Base-by-base conservation (phyloP, 2,113 vertebrate species). In the Aythya baeri region DNA sequence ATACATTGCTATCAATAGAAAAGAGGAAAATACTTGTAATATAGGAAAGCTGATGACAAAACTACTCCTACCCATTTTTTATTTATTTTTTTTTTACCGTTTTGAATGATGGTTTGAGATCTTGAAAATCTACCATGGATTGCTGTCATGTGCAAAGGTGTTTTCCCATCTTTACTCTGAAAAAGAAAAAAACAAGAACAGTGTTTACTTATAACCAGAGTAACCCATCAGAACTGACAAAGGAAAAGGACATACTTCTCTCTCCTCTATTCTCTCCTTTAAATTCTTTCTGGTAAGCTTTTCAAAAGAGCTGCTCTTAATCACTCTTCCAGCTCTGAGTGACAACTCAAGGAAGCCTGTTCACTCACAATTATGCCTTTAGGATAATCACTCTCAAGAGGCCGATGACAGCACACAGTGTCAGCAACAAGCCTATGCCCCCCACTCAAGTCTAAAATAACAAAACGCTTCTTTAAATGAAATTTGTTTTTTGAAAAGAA, bases 101-200 rank as follows among this genome's bases (percentile, higher is more conserved):
- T 99, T 91, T 99, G 99, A 97, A 99, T 99, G 97, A 99, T 99
- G 76, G 99, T 99, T 98, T 99, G 99, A 91, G 99, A 99, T 98
- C 99, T 98, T 91, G 99, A 99, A 98, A 99, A 99, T 97, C 99
- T 98, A 93, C 99, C 99, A 52, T 99, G 99, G 94, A 99, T 99
- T 5, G 99, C 99, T 17, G 99, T 99, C 99, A 99, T 99, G 95
- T 99, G 99, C 84, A 99, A 98, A 61, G 99, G 99, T 68, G 99
- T 99, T 97, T 99, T 99, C 23, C 99, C 99, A 96, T 99, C 99
- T 98, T 99, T 99, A 98, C 99, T 99, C 99, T 99, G 97, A 84
- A 97, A 93, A 52, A 93, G 29, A 59, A 55, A 68, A 83, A 43
- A 44, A 58, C 20, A 41, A 25, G 76, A 61, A 23, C 32, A 23